Percentiles rank a stretch among this genome's conserved stretches.
Evolutionary conservation across 2,113 vertebrate genomes (phyloP).

Genomic region (Enhydra lutris): DNA sequence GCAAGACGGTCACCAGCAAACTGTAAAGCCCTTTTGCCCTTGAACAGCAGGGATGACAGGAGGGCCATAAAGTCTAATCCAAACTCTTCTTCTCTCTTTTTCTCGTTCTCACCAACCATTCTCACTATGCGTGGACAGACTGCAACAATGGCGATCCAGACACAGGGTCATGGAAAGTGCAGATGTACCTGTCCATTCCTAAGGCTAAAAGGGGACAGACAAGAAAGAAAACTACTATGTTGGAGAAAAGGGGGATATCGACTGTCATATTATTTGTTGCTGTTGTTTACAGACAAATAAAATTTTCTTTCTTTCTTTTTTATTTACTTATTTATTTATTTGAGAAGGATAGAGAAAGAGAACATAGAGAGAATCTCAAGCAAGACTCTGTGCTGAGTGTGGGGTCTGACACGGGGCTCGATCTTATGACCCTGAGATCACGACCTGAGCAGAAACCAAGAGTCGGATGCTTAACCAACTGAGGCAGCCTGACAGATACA

Average conservation of each 20-base stretch:
- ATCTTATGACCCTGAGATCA: not conserved
- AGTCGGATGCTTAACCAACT: not conserved
- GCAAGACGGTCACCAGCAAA: not conserved
- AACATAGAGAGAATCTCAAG: not conserved
- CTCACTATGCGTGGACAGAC: fast-evolving
- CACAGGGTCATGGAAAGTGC: not conserved
- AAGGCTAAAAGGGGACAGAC: not conserved
- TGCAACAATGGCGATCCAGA: not conserved
- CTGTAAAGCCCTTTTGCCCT: not conserved
- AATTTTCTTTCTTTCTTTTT: not conserved
- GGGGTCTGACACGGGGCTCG: not conserved
- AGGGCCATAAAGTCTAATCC: not conserved
- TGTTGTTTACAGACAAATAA: not conserved
- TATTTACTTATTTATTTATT: not conserved
- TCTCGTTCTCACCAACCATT: not conserved
- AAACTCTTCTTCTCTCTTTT: not conserved
- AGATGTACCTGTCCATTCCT: not conserved
- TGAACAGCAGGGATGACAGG: not conserved
- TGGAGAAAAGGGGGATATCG: not conserved
- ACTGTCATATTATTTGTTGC: not conserved
- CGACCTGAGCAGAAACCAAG: not conserved
- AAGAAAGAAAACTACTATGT: not conserved
- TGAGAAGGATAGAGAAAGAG: not conserved
- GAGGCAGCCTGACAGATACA: not conserved
- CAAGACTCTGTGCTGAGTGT: not conserved